A percentile compares a stretch with the other conserved stretches of the same genome.
Conservation (phyloP, 2,113 vertebrate species). For the Dipodomys ordii region DNA sequence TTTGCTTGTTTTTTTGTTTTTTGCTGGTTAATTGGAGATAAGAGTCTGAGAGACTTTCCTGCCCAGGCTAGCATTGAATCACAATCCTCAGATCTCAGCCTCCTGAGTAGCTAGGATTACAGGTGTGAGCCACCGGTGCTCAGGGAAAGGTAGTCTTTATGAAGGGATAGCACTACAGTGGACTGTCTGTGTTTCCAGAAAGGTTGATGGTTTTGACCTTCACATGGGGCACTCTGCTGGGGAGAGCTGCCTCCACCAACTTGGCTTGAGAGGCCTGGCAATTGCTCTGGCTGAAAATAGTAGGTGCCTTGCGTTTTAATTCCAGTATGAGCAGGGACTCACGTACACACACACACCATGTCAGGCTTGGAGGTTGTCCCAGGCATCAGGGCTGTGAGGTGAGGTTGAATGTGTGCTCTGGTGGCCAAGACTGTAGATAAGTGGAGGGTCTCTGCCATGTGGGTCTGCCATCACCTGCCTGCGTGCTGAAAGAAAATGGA, state of each 20-base stretch:
- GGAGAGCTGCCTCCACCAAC: slow-evolving; percentile 72
- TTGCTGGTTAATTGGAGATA: too few species aligned
- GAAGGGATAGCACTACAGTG: background rate
- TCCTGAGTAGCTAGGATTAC: too few species aligned
- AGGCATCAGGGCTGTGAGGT: slow-evolving; percentile 74
- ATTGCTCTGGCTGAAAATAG: slow-evolving; percentile 89
- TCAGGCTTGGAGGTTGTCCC: slow-evolving; percentile 66
- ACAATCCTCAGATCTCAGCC: too few species aligned
- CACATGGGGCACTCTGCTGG: slow-evolving; percentile 50
- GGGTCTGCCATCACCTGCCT: slow-evolving; percentile 76
- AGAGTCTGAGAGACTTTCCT: too few species aligned
- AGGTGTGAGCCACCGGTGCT: too few species aligned
- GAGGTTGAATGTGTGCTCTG: slow-evolving; percentile 79
- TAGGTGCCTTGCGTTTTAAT: slow-evolving; percentile 87
- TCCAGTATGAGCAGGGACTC: slow-evolving; percentile 86
- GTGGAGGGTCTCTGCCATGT: slow-evolving; percentile 71
- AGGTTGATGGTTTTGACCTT: slow-evolving; percentile 55
- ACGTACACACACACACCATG: slow-evolving; percentile 83
- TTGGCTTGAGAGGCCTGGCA: slow-evolving; percentile 85
- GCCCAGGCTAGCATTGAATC: too few species aligned
- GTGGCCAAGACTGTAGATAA: slow-evolving; percentile 74
- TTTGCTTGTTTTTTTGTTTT: too few species aligned
- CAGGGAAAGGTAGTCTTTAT: background rate
- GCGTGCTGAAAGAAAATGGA: slow-evolving; percentile 61
- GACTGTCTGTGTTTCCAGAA: slow-evolving; percentile 9